Conservation (phyloP, 2,797 vertebrate species). For the Lemur catta region DNA sequence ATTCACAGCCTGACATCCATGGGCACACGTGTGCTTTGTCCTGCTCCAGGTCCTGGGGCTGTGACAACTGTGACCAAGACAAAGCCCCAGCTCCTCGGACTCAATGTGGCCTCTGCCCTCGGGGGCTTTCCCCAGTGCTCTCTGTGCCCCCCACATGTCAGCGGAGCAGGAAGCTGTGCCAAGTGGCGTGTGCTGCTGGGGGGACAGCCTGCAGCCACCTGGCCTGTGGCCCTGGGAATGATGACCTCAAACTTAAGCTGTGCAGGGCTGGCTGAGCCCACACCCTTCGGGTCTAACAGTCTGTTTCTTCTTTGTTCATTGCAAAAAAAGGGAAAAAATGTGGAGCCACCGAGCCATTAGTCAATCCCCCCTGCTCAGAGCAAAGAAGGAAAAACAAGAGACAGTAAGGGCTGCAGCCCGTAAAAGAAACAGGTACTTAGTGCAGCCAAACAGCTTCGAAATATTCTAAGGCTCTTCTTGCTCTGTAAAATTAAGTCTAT, state of each 20-base stretch:
- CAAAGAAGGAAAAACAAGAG: not conserved
- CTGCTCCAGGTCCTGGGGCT: not conserved
- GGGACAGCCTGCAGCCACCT: not conserved
- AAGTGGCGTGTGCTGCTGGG: rapidly evolving
- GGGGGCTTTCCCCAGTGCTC: not conserved
- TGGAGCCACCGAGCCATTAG: rapidly evolving
- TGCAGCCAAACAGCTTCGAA: rapidly evolving
- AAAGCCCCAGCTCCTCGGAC: rapidly evolving
- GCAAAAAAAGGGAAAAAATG: not conserved
- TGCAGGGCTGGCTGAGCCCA: no score
- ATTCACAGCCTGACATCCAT: no score
- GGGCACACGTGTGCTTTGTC: rapidly evolving
- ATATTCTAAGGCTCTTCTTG: rapidly evolving
- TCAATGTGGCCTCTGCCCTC: not conserved
- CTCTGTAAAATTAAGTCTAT: rapidly evolving
- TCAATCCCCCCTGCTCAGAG: not conserved
- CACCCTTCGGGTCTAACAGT: rapidly evolving
- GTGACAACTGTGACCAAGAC: not conserved
- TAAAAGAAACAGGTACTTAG: rapidly evolving
- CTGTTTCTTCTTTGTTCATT: not conserved
- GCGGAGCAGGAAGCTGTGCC: not conserved
- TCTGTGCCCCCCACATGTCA: rapidly evolving
- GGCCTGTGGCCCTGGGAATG: rapidly evolving
- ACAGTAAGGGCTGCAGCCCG: rapidly evolving
- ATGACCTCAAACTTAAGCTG: not conserved